A percentile compares a stretch with the other conserved stretches of the same genome.
These are phyloP conservation scores for Capreolus pygargus DNA, from an alignment of 2,113 vertebrate genomes.

Conservation along the genomic window DNA sequence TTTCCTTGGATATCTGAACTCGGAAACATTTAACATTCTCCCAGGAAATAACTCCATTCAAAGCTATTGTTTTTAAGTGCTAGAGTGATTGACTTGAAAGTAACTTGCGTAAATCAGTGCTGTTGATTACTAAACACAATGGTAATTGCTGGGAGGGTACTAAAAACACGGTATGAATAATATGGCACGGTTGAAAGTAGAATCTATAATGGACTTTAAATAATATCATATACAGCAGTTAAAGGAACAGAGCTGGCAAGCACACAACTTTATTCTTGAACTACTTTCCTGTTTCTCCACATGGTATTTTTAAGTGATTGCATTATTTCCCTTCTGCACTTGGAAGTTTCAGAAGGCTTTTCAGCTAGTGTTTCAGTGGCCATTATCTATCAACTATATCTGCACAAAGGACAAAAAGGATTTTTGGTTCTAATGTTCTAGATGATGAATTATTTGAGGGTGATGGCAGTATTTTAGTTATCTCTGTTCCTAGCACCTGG, in stretches of 20 bases:
- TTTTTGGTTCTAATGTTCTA: background rate
- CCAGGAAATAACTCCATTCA: constrained; percentile 73
- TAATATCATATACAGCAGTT: background rate
- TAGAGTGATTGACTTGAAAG: constrained; percentile 63
- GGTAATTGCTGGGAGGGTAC: constrained; percentile 55
- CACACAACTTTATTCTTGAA: background rate
- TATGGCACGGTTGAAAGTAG: constrained; percentile 33
- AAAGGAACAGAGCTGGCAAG: background rate
- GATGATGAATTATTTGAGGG: background rate
- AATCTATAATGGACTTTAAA: background rate
- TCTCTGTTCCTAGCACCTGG: background rate
- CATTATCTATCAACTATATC: background rate
- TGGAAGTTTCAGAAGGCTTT: background rate
- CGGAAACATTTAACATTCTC: constrained; percentile 76
- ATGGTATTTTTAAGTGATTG: background rate
- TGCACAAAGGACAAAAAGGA: background rate
- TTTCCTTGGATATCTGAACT: constrained; percentile 75
- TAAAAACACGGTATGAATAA: constrained; percentile 46
- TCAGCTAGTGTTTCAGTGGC: background rate
- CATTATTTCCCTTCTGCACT: background rate
- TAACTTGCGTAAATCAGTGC: constrained; percentile 72
- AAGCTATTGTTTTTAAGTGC: constrained; percentile 70
- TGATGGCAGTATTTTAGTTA: background rate
- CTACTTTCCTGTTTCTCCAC: background rate
- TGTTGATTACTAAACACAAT: constrained; percentile 75